Evolutionary conservation across 2,113 vertebrate genomes (phyloP).

Genomic region (Scomber japonicus): DNA sequence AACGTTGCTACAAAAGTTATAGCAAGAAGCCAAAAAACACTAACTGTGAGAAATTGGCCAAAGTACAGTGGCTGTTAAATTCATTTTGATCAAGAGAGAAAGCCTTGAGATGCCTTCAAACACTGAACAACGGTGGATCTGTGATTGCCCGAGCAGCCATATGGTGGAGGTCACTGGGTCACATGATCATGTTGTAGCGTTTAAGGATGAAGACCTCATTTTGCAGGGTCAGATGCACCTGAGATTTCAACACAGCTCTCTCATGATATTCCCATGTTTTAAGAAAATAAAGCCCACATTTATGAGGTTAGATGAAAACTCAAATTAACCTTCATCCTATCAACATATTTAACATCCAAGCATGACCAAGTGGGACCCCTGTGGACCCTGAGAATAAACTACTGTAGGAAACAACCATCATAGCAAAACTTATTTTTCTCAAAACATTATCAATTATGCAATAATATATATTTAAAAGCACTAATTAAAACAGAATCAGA

Average conservation of each 20-base stretch:
- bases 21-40: neutral
- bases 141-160: neutral
- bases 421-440: too few species aligned
- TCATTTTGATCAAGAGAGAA: neutral
- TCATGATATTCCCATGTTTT: slow-evolving; percentile 4
- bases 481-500: too few species aligned
- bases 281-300: too few species aligned
- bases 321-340: too few species aligned
- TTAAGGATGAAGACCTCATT: slow-evolving; percentile 6
- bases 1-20: slow-evolving; percentile 1
- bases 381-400: too few species aligned
- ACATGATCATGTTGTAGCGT: neutral
- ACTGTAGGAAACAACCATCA: too few species aligned
- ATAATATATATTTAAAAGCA: too few species aligned
- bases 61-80: neutral
- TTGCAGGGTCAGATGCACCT: slow-evolving; percentile 10
- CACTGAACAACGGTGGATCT: neutral
- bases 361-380: too few species aligned
- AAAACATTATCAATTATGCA: too few species aligned
- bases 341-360: too few species aligned
- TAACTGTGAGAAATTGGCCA: neutral
- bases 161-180: slow-evolving; percentile 6
- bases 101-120: neutral
- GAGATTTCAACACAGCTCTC: neutral
- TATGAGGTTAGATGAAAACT: too few species aligned